A percentile compares a stretch with the other conserved stretches of the same genome.
phyloP scores from a whole-genome alignment of 2,797 vertebrate species.

The Notamacropus eugenii region DNA sequence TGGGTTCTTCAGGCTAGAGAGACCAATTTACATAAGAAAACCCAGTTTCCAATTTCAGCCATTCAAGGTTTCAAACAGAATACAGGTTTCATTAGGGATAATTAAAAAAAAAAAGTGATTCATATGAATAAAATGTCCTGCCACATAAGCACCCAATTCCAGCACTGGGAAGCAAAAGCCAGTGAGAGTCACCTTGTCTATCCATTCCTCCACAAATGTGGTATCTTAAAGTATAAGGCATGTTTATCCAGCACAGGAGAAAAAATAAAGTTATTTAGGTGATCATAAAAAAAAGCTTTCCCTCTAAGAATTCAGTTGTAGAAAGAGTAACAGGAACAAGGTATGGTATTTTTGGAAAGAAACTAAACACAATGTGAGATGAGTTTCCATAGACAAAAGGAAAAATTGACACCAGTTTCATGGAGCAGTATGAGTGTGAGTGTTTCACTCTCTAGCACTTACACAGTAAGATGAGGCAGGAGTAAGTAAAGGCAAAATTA shows the following conservation, averaged over 20 bases:
- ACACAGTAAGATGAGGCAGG: no score
- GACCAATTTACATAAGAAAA: background rate
- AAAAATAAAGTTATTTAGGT: background rate
- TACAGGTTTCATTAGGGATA: slow-evolving; percentile 27
- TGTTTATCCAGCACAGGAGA: background rate
- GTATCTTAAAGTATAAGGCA: slow-evolving; percentile 23
- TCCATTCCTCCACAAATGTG: background rate
- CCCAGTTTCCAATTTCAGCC: background rate
- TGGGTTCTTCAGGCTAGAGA: background rate
- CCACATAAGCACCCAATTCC: background rate
- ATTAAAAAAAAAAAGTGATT: slow-evolving; percentile 46
- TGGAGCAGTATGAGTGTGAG: no score
- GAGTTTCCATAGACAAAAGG: background rate
- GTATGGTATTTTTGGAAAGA: background rate
- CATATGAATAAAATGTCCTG: background rate
- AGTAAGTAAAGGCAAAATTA: no score
- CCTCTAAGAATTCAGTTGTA: background rate
- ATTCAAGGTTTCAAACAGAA: background rate
- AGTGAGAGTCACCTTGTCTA: slow-evolving; percentile 39
- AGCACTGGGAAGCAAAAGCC: background rate
- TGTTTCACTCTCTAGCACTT: no score
- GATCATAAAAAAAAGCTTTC: background rate
- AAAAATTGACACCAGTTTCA: background rate
- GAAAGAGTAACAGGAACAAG: background rate
- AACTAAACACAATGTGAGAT: slow-evolving; percentile 5